Percentiles rank a stretch among this genome's conserved stretches.
Evolutionary conservation across 2,797 vertebrate genomes (phyloP).

Genomic region (Caiman crocodilus): DNA sequence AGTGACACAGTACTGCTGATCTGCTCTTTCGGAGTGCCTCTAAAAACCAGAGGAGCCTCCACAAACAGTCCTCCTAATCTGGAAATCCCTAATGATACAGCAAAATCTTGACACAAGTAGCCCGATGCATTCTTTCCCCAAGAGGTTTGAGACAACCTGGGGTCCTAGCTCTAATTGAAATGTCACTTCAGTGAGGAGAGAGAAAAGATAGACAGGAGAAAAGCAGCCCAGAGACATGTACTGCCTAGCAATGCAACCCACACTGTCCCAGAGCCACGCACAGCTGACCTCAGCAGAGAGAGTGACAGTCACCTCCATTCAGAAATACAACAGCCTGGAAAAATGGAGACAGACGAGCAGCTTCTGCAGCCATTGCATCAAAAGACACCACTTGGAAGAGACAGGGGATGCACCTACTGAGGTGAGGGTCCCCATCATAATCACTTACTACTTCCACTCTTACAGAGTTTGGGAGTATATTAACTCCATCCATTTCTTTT

Average conservation of each 20-base stretch:
- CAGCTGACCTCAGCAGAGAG: neutral
- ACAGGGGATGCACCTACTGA: neutral
- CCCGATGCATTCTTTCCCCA: neutral
- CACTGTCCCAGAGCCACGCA: rapidly evolving
- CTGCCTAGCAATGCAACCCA: neutral
- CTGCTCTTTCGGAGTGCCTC: rapidly evolving
- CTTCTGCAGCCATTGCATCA: neutral
- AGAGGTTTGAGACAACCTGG: neutral
- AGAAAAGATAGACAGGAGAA: neutral
- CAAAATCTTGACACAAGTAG: neutral
- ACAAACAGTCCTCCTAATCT: neutral
- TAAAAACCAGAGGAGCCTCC: neutral
- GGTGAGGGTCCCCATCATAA: too few species aligned
- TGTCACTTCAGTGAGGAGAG: neutral
- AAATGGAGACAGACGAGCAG: neutral
- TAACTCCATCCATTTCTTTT: too few species aligned
- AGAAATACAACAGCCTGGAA: neutral
- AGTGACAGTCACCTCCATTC: neutral
- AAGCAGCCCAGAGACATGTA: neutral
- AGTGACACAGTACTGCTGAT: neutral
- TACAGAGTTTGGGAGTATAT: too few species aligned
- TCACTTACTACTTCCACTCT: too few species aligned
- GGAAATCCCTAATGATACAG: rapidly evolving
- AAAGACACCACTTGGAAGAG: too few species aligned
- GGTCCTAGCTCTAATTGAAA: neutral